phyloP scores from a whole-genome alignment of 2,888 invertebrate species.

The Apamea epomidion region DNA sequence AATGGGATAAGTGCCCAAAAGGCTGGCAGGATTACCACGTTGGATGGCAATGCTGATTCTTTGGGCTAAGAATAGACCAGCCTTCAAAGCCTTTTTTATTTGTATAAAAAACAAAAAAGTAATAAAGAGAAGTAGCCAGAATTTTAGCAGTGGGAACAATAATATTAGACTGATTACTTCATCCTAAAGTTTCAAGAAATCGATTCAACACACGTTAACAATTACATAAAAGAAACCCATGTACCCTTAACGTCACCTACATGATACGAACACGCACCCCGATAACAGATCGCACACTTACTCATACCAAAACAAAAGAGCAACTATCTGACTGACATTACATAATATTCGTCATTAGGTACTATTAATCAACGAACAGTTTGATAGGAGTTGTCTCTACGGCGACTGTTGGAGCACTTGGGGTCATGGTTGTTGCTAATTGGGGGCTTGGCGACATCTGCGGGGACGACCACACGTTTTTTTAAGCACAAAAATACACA shows the following conservation, averaged over 20 bases:
- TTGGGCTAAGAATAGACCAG: too few relatives aligned
- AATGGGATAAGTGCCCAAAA: too few relatives aligned
- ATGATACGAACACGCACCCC: conserved; percentile 51
- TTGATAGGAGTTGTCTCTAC: conserved; percentile 32
- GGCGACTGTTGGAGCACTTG: neutral
- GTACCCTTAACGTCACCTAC: conserved; percentile 16
- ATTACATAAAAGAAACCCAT: conserved; percentile 25
- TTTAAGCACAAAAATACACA: too few relatives aligned
- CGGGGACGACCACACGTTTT: neutral
- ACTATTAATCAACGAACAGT: conserved; percentile 8
- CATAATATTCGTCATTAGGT: conserved; percentile 38
- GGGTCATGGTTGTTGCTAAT: conserved; percentile 4
- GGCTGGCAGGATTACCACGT: too few relatives aligned
- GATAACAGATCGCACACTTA: conserved; percentile 44
- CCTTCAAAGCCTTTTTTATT: too few relatives aligned
- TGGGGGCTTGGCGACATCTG: conserved; percentile 29
- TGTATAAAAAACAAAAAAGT: too few relatives aligned
- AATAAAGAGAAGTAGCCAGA: too few relatives aligned
- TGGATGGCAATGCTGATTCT: too few relatives aligned
- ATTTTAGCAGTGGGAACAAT: too few relatives aligned
- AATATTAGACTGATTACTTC: neutral
- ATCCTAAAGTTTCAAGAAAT: neutral
- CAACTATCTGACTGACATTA: conserved; percentile 15
- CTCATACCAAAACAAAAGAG: conserved; percentile 32
- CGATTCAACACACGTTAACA: neutral